Conservation (phyloP, 2,113 vertebrate species). For the Pyxicephalus adspersus region DNA sequence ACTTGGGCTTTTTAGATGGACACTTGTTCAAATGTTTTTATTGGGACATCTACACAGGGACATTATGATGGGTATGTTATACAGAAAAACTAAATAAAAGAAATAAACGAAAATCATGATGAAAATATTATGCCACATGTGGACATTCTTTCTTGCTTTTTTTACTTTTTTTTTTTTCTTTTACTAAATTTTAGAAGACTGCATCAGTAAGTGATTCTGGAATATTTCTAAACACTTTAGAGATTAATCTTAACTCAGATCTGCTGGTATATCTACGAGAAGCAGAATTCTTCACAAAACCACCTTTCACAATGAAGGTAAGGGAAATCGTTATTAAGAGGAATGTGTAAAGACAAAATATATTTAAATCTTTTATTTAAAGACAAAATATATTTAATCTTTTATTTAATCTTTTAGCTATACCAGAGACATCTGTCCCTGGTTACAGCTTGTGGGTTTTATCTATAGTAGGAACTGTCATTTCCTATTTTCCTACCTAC, state of each 20-base stretch:
- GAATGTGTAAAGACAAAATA: background rate
- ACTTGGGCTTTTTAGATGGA: no score
- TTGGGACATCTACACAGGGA: no score
- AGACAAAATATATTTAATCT: no score
- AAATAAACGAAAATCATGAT: no score
- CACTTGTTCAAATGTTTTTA: no score
- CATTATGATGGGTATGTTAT: no score
- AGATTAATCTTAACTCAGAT: constrained; percentile 50
- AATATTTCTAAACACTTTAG: constrained; percentile 7
- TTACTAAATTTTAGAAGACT: constrained; percentile 25
- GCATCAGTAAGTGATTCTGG: background rate
- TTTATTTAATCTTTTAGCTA: background rate
- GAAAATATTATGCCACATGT: background rate
- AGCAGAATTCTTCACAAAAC: constrained; percentile 38
- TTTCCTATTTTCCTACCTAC: no score
- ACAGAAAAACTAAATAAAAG: no score
- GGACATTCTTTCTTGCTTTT: background rate
- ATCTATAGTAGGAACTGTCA: no score
- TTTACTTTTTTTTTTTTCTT: background rate
- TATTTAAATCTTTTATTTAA: no score
- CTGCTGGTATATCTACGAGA: constrained; percentile 40
- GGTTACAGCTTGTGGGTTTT: no score
- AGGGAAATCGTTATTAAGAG: background rate
- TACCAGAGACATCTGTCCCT: background rate
- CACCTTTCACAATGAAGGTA: constrained; percentile 47